These are phyloP conservation scores for Lepidiolamprologus cunningtoni DNA, from an alignment of 2,113 vertebrate species.

Conservation along the genomic window DNA sequence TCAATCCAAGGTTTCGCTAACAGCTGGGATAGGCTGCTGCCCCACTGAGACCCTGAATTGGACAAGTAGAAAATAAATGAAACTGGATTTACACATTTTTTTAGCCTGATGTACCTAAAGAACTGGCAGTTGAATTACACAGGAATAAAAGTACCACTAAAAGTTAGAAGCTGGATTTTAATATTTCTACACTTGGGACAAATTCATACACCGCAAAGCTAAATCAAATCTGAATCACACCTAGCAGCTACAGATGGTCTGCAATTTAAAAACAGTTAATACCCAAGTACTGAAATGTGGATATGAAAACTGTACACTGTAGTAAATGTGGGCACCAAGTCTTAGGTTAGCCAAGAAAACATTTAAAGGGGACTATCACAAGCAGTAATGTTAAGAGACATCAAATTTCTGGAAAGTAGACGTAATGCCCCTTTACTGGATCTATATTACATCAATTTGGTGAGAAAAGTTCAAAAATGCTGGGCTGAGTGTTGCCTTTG, in stretches of 20 bases:
- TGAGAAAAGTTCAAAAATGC: not conserved
- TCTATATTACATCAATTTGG: not conserved
- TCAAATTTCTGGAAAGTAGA: not conserved
- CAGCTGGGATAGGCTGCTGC: not conserved
- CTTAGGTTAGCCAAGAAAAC: not conserved
- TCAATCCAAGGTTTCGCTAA: not conserved
- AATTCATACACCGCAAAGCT: slow-evolving; percentile 4
- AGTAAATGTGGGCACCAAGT: not conserved
- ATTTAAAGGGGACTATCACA: not conserved
- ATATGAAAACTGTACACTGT: not conserved
- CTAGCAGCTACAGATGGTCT: not conserved
- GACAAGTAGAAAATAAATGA: not conserved
- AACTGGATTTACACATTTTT: not conserved
- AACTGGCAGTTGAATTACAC: not conserved
- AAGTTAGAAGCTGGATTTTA: not conserved
- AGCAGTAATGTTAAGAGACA: not conserved
- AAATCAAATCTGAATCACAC: not conserved
- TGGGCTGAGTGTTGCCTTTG: not conserved
- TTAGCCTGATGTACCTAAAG: not conserved
- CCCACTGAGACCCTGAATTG: not conserved
- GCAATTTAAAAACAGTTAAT: not conserved
- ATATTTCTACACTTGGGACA: not conserved
- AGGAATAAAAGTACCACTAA: not conserved
- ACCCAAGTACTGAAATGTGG: not conserved
- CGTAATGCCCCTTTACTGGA: not conserved